phyloP scores from a whole-genome alignment of 1,140 invertebrate species.

The Scaptomyza hsui region DNA sequence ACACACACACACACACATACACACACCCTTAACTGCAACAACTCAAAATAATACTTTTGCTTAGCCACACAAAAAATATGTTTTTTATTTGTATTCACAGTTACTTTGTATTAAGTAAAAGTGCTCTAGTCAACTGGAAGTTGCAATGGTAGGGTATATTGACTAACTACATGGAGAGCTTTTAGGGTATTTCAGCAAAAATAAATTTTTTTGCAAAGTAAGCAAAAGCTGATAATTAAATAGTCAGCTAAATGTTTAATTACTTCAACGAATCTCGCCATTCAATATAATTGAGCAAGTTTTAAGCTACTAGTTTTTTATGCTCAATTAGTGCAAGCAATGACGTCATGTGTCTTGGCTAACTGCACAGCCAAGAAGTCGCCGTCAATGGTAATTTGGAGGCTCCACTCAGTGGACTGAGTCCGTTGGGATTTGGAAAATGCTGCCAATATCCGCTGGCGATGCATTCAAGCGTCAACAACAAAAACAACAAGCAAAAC shows the following conservation, averaged over 20 bases:
- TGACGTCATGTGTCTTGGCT: constrained; percentile 28
- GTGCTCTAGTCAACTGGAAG: not conserved
- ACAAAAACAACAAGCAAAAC: constrained; percentile 19
- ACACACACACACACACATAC: not conserved
- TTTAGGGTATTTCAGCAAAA: no score
- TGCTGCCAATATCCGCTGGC: constrained; percentile 68
- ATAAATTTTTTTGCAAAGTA: constrained; percentile 2
- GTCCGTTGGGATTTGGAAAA: constrained; percentile 24
- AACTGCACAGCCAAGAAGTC: constrained; percentile 20
- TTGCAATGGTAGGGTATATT: not conserved
- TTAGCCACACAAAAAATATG: constrained; percentile 43
- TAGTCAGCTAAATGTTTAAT: not conserved
- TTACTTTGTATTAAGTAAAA: constrained; percentile 24
- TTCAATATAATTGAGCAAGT: not conserved
- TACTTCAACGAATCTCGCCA: not conserved
- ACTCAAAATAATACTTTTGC: constrained; percentile 39
- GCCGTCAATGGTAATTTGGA: constrained; percentile 25
- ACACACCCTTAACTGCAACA: not conserved
- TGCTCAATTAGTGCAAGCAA: constrained; percentile 9
- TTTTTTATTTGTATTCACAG: constrained; percentile 13
- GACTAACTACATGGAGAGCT: no score
- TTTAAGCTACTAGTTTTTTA: constrained; percentile 4
- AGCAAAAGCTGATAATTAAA: not conserved
- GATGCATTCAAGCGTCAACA: constrained; percentile 72
- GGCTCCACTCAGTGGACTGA: constrained; percentile 7